Percentiles rank a stretch among this genome's conserved stretches.
phyloP scores from a whole-genome alignment of 2,888 invertebrate genomes.

The Girardia tigrina region DNA sequence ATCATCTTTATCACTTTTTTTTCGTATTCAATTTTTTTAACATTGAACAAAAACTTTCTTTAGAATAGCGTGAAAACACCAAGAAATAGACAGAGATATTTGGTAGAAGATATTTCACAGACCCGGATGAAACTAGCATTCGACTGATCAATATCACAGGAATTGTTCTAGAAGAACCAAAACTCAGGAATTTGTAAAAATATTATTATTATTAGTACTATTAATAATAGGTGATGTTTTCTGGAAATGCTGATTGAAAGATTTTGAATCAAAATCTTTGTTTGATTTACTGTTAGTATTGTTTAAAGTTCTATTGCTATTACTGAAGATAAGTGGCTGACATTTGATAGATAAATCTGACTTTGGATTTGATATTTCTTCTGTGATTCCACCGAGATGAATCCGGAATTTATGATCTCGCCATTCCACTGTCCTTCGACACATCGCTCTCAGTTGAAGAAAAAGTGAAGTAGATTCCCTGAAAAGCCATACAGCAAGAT shows the following conservation, averaged over 20 bases:
- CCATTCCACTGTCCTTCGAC: conserved; percentile 23
- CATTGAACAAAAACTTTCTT: not conserved
- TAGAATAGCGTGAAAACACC: too few relatives aligned
- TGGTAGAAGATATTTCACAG: too few relatives aligned
- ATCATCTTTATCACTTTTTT: not conserved
- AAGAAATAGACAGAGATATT: too few relatives aligned
- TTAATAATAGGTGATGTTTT: not conserved
- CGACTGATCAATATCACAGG: not conserved
- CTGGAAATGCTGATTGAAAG: not conserved
- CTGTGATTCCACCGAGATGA: conserved; percentile 32
- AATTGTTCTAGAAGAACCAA: not conserved
- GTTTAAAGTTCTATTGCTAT: not conserved
- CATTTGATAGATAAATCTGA: conserved; percentile 12
- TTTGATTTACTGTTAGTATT: not conserved
- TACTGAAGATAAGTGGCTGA: not conserved
- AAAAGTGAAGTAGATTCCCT: conserved; percentile 30
- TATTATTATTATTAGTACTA: not conserved
- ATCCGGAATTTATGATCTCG: conserved; percentile 25
- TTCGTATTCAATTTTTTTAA: not conserved
- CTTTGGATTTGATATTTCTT: conserved; percentile 7
- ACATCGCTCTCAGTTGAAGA: conserved; percentile 28
- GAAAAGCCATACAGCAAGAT: conserved; percentile 29
- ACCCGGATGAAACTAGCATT: too few relatives aligned
- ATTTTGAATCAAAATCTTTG: not conserved
- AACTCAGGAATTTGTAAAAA: not conserved